Evolutionary conservation across 1,140 invertebrate genomes (phyloP), one percentile per base, ranked within the genome.

Genomic region (Elysia chlorotica): DNA sequence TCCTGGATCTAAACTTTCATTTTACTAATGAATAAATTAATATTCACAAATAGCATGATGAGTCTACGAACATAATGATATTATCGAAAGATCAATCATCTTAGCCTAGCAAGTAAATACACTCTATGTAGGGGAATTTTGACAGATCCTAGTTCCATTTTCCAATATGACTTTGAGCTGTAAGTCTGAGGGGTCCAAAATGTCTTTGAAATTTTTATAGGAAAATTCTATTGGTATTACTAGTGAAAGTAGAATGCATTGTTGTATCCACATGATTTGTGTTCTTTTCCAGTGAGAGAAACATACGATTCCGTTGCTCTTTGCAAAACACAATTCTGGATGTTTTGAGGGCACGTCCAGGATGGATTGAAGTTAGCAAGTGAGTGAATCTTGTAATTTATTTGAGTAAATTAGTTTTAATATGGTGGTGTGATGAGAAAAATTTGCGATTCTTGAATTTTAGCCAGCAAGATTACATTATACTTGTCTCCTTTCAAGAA

Each of bases 281-380:
- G 30, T 63, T 31, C 10, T 30, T 30, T 5, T 14, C 61, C 10
- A 28, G 14, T 63, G 21, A 25, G 17, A 4, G 21, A 21, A 25
- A 56, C 35, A 84, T 86, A 31, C 69, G 81, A 53, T 86, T 83
- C 72, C 78, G 76, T 68, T 85, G 81, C 65, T 81, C 78, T 17
- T 41, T 86, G 2, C 79, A 80, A 63, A 86, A 86, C 69, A 84
- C 83, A 23, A 83, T 86, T 33, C 65, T 81, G 21, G 85, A 86
- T 80, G 85, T 86, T 21, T 67, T 86, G 23, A 81, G 74, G 73
- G 76, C 71, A 38, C 74, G 79, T 61, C 76, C 81, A 41, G 83
- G 83, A 0, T 86, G 85, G 85, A 76, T 83, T 37, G 85, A 86
- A 75, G 78, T 81, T 10, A 70, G 70, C 1, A 75, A 78, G 80